phyloP scores from a whole-genome alignment of 2,113 vertebrate species.

The Falco punctatus region DNA sequence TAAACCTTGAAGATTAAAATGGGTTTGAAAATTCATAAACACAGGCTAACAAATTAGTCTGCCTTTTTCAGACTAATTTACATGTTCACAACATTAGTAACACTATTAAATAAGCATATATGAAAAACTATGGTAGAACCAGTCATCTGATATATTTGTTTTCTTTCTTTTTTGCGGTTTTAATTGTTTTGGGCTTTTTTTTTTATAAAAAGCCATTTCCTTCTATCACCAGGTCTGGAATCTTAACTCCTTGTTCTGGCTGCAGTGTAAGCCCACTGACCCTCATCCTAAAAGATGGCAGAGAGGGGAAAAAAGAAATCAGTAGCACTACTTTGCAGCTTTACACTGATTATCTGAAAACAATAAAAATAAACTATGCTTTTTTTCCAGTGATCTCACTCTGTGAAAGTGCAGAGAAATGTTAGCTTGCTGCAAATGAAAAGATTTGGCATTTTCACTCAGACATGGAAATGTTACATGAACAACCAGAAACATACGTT shows the following conservation, averaged over 20 bases:
- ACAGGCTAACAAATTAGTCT: neutral
- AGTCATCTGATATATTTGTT: neutral
- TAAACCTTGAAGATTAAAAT: neutral
- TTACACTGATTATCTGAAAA: neutral
- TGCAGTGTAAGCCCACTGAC: neutral
- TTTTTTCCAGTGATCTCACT: neutral
- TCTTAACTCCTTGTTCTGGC: neutral
- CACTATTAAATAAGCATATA: neutral
- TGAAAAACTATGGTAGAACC: neutral
- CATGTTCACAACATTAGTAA: neutral
- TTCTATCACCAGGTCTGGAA: neutral
- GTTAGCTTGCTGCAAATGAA: neutral
- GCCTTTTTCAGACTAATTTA: neutral
- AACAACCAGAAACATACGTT: neutral
- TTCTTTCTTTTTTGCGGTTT: neutral
- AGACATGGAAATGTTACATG: neutral
- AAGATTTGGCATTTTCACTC: conserved; percentile 8
- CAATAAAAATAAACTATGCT: neutral
- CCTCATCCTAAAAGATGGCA: neutral
- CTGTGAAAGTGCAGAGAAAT: neutral
- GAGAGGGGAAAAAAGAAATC: neutral
- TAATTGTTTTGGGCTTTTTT: neutral
- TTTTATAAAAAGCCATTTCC: neutral
- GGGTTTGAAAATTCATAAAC: neutral
- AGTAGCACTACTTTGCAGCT: neutral